phyloP scores from a whole-genome alignment of 2,888 invertebrate species.

The Pocota personata region DNA sequence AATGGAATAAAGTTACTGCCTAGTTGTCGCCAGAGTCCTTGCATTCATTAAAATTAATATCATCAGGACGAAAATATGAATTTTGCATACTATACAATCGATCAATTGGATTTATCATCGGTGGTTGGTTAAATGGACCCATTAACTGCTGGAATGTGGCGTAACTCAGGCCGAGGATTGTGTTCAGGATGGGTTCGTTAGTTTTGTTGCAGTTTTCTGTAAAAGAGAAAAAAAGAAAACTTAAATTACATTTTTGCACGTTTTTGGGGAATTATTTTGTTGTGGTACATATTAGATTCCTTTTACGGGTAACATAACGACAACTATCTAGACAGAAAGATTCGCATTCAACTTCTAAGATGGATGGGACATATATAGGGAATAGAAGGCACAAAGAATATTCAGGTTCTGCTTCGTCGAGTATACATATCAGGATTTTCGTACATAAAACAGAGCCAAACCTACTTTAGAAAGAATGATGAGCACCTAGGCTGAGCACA shows the following conservation, averaged over 20 bases:
- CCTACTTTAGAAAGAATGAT: no score
- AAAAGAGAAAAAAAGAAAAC: background rate
- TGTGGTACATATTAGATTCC: no score
- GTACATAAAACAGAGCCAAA: no score
- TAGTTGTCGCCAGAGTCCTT: conserved; percentile 79
- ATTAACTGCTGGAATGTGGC: conserved; percentile 82
- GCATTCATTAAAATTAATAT: conserved; percentile 81
- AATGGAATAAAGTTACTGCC: conserved; percentile 27
- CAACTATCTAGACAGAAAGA: no score
- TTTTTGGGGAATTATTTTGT: no score
- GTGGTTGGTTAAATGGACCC: conserved; percentile 82
- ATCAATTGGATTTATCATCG: conserved; percentile 86
- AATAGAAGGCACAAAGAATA: no score
- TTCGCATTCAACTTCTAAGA: no score
- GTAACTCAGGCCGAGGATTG: conserved; percentile 82
- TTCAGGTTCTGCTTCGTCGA: no score
- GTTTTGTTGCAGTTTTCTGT: conserved; percentile 82
- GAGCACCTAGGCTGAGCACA: no score
- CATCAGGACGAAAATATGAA: conserved; percentile 86
- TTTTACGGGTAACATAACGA: no score
- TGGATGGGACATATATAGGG: no score
- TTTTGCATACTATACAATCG: conserved; percentile 87
- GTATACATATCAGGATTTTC: no score
- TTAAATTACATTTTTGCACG: background rate
- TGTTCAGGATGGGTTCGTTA: conserved; percentile 81